Percentiles rank a stretch among this genome's conserved stretches.
Conservation (phyloP, 2,113 vertebrate genomes). For the Machaerirhynchus nigripectus region DNA sequence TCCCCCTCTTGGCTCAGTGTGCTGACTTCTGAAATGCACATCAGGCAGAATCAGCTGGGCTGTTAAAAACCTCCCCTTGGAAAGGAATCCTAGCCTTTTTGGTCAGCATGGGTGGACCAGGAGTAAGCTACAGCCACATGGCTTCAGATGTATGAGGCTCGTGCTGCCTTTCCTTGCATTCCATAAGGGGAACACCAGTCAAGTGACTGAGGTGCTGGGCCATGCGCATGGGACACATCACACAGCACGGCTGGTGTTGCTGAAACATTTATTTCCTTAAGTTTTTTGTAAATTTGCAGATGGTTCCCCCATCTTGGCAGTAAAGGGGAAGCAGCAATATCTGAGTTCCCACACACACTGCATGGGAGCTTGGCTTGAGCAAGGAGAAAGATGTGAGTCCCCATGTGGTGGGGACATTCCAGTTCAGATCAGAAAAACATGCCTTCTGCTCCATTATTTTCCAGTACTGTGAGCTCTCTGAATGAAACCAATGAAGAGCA, state of each 20-base stretch:
- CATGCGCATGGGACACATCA: fast-evolving
- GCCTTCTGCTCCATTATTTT: neutral
- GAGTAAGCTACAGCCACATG: neutral
- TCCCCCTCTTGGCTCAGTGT: neutral
- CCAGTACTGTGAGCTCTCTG: neutral
- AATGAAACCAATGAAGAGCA: neutral
- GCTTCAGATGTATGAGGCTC: neutral
- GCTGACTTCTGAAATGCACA: neutral
- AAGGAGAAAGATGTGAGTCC: neutral
- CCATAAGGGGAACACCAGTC: neutral
- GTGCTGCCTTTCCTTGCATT: neutral
- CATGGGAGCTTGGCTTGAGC: neutral
- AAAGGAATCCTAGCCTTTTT: neutral
- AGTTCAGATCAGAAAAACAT: neutral
- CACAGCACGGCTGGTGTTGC: fast-evolving
- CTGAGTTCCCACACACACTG: neutral
- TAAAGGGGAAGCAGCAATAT: neutral
- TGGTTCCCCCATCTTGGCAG: neutral
- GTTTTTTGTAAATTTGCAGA: neutral
- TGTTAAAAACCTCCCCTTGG: neutral
- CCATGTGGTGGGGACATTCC: neutral
- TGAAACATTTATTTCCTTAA: neutral
- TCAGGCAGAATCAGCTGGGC: neutral
- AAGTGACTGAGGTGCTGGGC: neutral
- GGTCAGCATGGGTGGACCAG: neutral